Percentiles rank a stretch among this genome's conserved stretches.
Conservation (phyloP, 2,797 vertebrate species). For the Florisuga fusca region DNA sequence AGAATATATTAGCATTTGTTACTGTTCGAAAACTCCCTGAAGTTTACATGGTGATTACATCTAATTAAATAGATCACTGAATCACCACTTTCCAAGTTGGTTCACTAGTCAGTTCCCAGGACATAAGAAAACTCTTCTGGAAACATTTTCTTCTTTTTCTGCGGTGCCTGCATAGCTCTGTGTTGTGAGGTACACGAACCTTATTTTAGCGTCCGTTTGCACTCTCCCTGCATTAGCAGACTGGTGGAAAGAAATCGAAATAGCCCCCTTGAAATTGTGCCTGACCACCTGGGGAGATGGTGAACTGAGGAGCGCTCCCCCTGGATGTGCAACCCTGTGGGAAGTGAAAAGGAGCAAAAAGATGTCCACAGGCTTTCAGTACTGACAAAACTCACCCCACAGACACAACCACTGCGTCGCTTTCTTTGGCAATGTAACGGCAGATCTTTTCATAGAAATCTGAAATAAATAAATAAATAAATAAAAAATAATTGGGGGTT, state of each 20-base stretch:
- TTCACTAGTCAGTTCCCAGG: background rate
- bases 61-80: background rate
- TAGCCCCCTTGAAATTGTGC: background rate
- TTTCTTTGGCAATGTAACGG: background rate
- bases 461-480: background rate
- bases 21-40: background rate
- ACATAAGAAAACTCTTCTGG: background rate
- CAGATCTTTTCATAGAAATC: background rate
- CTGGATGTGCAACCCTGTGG: fast-evolving
- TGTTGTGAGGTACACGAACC: background rate
- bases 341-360: background rate
- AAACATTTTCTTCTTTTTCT: background rate
- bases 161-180: background rate
- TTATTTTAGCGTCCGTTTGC: background rate
- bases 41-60: background rate
- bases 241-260: background rate
- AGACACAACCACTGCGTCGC: background rate
- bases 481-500: fast-evolving
- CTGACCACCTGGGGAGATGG: background rate
- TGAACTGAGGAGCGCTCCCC: background rate
- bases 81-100: background rate
- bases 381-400: background rate
- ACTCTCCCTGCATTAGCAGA: background rate
- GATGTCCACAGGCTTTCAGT: fast-evolving
- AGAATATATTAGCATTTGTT: background rate